Base-by-base conservation (phyloP, 2,797 vertebrate genomes). In the Acropternis orthonyx region DNA sequence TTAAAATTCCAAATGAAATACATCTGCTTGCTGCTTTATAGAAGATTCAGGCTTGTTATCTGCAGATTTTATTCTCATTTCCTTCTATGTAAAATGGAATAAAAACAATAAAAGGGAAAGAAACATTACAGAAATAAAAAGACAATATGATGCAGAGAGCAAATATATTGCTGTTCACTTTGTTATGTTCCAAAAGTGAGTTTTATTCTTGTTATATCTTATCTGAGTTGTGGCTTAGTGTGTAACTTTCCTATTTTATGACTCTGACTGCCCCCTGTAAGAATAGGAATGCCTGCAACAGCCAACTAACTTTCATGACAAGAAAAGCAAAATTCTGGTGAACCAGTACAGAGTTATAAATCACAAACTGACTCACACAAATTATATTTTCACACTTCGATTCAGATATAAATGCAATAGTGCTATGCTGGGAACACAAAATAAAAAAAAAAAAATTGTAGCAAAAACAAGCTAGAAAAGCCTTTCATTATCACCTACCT, bases 71-170 rank as follows among this genome's bases (percentile, higher is more conserved):
- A 49, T 65, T 87, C 71, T 78, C 5, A 66, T 73, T 83, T 95
- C 9, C 7, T 56, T 79, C 52, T 56, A 84, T 37, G 23, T 59
- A 92, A 92, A 95, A 78, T 34, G 10, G 3, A 14, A 81, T 54
- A 89, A 94, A 85, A 90, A 71, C 72, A 89, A 93, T 59, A 67
- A 71, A 90, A 89, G 6, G 12, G 15, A 87, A 88, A 93, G 48
- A 94, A 92, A 88, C 30, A 94, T 62, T 81, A 63, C 27, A 62
- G 39, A 72, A 87, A 88, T 76, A 93, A 54, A 95, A 92, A 84
- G 28, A 72, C 49, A 88, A 86, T 89, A 85, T 56, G 26, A 20
- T 74, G 8, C 36, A 91, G n/a, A 92, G 52, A 92, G 32, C 17
- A 88, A 95, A 77, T 88, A 62, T 58, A 81, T 72, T 89, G 58